Evolutionary conservation across 2,888 invertebrate genomes (phyloP), one percentile per base, ranked within the genome.

Genomic region (Drosophila pegasa): DNA sequence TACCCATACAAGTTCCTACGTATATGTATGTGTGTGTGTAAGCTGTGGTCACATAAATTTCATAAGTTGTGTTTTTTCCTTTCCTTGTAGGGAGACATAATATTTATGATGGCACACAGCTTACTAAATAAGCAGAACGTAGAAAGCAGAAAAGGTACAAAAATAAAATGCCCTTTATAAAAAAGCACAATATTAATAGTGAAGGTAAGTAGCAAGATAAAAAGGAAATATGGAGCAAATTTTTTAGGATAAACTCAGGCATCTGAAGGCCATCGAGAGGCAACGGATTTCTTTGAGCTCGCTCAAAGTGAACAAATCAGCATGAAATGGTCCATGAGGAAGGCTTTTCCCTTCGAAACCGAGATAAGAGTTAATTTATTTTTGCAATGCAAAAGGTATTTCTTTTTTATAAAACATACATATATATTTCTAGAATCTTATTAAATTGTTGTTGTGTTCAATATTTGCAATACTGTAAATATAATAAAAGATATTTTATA

Each of bases 81-180:
- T 52, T 25, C 6, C 20, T 25, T n/a, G 25, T 9, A 33, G 35
- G 35, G 25, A 71, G 73, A 77, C 72, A 71, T 69, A 71, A 79
- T 81, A 87, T 87, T 85, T 81, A 81, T 81, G 85, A 73, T 79
- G 76, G 66, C 78, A 56, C 57, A 52, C 59, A 65, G 55, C 80
- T 57, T 68, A 68, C 74, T 50, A 66, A 41, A 67, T 16, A 56
- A 29, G 27, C 50, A 72, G 54, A 61, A 66, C 50, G 48, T 22
- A 71, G 31, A 33, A 58, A 55, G 48, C 22, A 41, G 45, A 55
- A 47, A 41, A 38, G 37, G 43, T 27, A 68, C 66, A 70, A 70
- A 78, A 83, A 84, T 71, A 71, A 67, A 66, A 80, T 84, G 66
- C 75, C 66, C 71, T 71, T 70, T 68, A 52, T 9, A 38, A 29